Evolutionary conservation across 1,140 invertebrate species (phyloP).

Genomic region (Popillia japonica): DNA sequence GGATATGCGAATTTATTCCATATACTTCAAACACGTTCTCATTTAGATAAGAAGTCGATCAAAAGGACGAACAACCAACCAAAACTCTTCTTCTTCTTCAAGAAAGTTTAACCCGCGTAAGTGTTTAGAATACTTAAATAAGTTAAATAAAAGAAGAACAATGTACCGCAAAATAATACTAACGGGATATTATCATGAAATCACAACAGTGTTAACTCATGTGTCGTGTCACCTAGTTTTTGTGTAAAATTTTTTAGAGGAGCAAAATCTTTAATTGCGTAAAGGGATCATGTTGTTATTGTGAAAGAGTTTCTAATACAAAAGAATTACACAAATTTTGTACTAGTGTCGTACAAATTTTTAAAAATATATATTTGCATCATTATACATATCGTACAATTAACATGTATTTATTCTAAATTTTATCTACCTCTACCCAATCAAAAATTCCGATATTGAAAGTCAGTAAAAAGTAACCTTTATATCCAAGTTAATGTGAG

Average conservation of each 20-base stretch:
- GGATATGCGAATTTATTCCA: not conserved
- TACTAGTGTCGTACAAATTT: too few species aligned
- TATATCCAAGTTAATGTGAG: too few species aligned
- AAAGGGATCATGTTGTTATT: too few species aligned
- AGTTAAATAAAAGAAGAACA: slow-evolving; percentile 1
- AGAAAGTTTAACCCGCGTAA: not conserved
- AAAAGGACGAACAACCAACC: slow-evolving; percentile 19
- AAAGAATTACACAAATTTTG: too few species aligned
- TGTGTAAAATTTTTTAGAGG: not conserved
- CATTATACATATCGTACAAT: too few species aligned
- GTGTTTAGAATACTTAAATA: not conserved
- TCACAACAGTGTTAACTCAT: not conserved
- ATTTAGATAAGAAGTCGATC: slow-evolving; percentile 14
- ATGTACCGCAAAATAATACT: slow-evolving; percentile 27
- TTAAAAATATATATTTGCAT: too few species aligned
- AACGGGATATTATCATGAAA: slow-evolving; percentile 32
- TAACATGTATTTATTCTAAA: too few species aligned
- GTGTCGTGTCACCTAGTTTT: not conserved
- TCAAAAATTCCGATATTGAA: too few species aligned
- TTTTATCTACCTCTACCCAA: too few species aligned
- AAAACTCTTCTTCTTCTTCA: not conserved
- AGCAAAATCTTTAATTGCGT: too few species aligned
- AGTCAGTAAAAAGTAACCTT: too few species aligned
- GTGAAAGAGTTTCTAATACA: too few species aligned
- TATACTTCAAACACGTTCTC: not conserved